These are phyloP conservation scores for Thyatira batis DNA, from an alignment of 2,888 invertebrate genomes.

Conservation along the genomic window DNA sequence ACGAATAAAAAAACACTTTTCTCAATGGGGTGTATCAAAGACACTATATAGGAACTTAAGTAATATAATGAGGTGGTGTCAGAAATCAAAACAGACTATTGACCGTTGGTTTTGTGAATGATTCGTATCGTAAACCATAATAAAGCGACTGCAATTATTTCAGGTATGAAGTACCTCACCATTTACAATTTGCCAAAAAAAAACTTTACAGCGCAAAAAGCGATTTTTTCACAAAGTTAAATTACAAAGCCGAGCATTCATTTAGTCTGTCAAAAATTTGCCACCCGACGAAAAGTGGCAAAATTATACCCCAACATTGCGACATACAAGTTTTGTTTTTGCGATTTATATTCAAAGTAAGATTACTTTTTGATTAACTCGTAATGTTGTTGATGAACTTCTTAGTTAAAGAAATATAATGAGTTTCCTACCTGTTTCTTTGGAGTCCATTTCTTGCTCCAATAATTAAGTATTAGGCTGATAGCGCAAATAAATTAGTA, in stretches of 20 bases:
- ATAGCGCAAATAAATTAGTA: too few relatives aligned
- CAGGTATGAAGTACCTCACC: not conserved
- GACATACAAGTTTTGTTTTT: constrained; percentile 27
- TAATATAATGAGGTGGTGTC: too few relatives aligned
- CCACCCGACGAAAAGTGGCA: constrained; percentile 21
- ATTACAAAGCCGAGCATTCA: constrained; percentile 40
- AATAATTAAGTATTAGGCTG: too few relatives aligned
- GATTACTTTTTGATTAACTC: constrained; percentile 37
- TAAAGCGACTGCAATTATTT: not conserved
- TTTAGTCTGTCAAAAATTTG: constrained; percentile 28
- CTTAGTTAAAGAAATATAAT: not conserved
- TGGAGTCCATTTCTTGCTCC: too few relatives aligned
- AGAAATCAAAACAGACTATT: not conserved
- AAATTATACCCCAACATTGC: constrained; percentile 10
- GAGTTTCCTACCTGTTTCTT: not conserved
- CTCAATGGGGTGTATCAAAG: too few relatives aligned
- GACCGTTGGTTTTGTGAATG: too few relatives aligned
- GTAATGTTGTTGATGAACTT: not conserved
- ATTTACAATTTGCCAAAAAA: not conserved
- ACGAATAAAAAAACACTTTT: too few relatives aligned
- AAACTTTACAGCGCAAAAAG: constrained; percentile 21
- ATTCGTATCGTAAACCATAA: too few relatives aligned
- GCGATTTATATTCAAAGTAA: constrained; percentile 39
- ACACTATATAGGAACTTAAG: too few relatives aligned
- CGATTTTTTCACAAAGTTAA: constrained; percentile 43